Base-by-base conservation (phyloP, 2,113 vertebrate species). In the Henicopernis longicauda region DNA sequence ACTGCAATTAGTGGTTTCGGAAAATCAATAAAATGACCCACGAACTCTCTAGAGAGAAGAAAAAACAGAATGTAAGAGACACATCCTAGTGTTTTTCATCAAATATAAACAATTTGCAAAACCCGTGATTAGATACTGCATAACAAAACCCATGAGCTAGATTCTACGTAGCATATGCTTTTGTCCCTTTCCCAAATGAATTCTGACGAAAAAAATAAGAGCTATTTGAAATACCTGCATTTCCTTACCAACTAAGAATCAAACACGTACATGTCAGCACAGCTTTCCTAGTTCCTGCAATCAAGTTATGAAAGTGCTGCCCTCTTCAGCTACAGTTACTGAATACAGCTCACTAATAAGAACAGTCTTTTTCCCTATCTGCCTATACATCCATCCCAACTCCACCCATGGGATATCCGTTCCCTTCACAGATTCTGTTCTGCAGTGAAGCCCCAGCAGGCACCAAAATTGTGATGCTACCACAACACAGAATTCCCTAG, bases 1-100 rank as follows among this genome's bases (percentile, higher is more conserved):
- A 98, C 93, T 19, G 98, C 98, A 71, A 99, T 73, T 83, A 99
- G 97, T 44, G 99, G 99, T 83, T 99, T 99, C 16, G 99, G 98
- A 65, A 99, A 99, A 95, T 99, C 98, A 50, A 99, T 99, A 89
- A 99, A 99, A 25, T 86, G 78, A 34, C 10, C 93, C 50, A 99
- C 98, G 26, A 98, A 99, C 3, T 95, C 73, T 82, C 98, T 99
- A 92, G 9, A 92, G 89, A 89, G 29, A 77, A 62, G 54, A 82
- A 84, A 22, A 92, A 95, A 36, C 38, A 95, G 40, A 81, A 66
- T 18, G 8, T 22, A 52, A 83, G 55, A 62, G 50, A 77, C 4
- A 55, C 8, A 50, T 16, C 25, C 52, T 32, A 34, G 36, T 36
- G 27, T 9, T 58, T 58, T 76, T 45, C 16, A 82, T 9, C 40